Base-by-base conservation (phyloP, 2,113 vertebrate genomes). In the Orycteropus afer region DNA sequence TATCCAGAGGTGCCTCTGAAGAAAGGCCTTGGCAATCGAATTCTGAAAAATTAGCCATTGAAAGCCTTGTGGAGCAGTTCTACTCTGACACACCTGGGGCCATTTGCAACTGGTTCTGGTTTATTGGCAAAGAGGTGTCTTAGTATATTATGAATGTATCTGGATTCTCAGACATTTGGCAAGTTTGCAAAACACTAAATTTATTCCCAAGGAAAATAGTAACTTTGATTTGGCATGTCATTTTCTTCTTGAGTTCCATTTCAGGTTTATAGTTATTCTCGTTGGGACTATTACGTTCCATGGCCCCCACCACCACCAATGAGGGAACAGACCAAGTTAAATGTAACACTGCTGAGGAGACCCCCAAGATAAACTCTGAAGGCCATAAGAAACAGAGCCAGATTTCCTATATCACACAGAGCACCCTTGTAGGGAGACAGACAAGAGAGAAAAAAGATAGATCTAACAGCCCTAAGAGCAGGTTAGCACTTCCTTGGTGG, bases 151-250 rank as follows among this genome's bases (percentile, higher is more conserved):
- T 15, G 1, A 90, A 93, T 73, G 85, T 90, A 81, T 89, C 7
- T 86, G 40, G 86, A 83, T 85, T 90, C 27, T 37, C 29, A 87
- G 20, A 2, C 45, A 85, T 86, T 73, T 73, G 37, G 17, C n/a
- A 57, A 18, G 42, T n/a, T 34, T 86, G 18, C 6, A 81, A 69
- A 90, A 61, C 32, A 22, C 5, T 40, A 69, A 89, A 90, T 45
- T 73, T 91, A 93, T 86, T 65, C 13, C 37, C 45, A 37, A 86
- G 13, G 34, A 69, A 94, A 91, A 84, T 63, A 45, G 32, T 42
- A 65, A 61, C 32, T 61, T 84, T 40, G 15, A 78, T n/a, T 92
- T 14, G 67, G 45, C 20, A 20, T 76, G 63, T 42, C 10, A 4
- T 80, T 55, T 86, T 74, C 2, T 79, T 45, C 47, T 89, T 82